Conservation (phyloP, 2,888 invertebrate genomes). For the Ectropis crepuscularia region DNA sequence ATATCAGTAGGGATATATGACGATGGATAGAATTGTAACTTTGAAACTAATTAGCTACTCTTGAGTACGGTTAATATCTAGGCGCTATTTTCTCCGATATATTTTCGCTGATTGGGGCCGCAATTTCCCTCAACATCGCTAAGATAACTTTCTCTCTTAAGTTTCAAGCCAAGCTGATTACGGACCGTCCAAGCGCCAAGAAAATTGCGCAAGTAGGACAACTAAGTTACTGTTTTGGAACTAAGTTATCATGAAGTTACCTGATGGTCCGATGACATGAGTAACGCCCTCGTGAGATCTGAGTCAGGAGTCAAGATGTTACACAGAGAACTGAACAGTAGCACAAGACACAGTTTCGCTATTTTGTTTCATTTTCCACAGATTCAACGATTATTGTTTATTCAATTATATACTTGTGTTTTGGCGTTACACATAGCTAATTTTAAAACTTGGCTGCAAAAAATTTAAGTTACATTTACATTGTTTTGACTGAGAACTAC, state of each 20-base stretch:
- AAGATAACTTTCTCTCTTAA: constrained; percentile 9
- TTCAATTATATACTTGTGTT: too few species aligned
- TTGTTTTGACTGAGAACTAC: too few species aligned
- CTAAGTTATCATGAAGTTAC: constrained; percentile 11
- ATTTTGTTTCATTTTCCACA: too few species aligned
- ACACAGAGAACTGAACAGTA: background rate
- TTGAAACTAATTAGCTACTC: too few species aligned
- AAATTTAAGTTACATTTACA: too few species aligned
- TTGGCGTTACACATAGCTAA: too few species aligned
- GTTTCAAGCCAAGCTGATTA: constrained; percentile 14
- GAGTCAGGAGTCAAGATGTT: too few species aligned
- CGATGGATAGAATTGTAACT: too few species aligned
- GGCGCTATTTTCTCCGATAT: background rate
- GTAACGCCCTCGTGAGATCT: background rate
- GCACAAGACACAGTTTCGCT: background rate
- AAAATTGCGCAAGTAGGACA: constrained; percentile 10
- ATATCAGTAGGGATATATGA: too few species aligned
- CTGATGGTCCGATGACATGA: background rate
- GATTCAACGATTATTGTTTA: too few species aligned
- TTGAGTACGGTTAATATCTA: background rate
- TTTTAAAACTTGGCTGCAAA: too few species aligned
- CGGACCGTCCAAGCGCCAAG: constrained; percentile 1
- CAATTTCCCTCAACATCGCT: background rate
- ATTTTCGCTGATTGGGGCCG: background rate
- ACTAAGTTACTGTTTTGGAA: constrained; percentile 9